Evolutionary conservation across 2,113 vertebrate genomes (phyloP).

Genomic region (Zootoca vivipara): DNA sequence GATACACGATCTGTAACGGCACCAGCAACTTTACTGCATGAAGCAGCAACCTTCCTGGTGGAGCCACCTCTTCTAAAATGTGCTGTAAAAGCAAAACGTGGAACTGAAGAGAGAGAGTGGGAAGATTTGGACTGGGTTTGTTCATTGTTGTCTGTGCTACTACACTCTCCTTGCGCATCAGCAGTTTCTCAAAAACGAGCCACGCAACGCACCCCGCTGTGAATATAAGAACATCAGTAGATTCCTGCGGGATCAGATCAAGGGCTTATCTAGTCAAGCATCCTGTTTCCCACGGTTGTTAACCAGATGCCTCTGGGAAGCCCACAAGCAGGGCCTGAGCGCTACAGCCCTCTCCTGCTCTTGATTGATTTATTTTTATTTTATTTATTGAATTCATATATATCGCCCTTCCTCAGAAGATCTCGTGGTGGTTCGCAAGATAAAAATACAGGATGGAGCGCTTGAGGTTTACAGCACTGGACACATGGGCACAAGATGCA

Average conservation of each 20-base stretch:
- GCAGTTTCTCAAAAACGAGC: background rate
- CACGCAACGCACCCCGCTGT: background rate
- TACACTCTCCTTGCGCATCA: background rate
- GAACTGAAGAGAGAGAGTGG: background rate
- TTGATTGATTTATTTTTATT: too few species aligned
- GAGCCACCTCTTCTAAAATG: background rate
- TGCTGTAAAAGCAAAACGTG: background rate
- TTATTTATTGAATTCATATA: too few species aligned
- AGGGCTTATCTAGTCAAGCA: background rate
- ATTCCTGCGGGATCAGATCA: background rate
- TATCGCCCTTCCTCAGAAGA: too few species aligned
- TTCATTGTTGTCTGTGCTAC: background rate
- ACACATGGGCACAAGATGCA: background rate
- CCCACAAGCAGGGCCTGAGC: background rate
- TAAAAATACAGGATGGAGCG: background rate
- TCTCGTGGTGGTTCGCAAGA: too few species aligned
- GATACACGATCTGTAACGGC: background rate
- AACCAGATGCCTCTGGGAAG: background rate
- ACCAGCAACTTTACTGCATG: background rate
- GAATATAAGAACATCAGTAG: background rate
- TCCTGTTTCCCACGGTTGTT: background rate
- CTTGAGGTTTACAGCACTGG: background rate
- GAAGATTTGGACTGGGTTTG: background rate
- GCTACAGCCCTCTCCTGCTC: too few species aligned
- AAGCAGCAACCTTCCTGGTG: background rate